Evolutionary conservation across 2,797 vertebrate genomes (phyloP).

Genomic region (Cryptoblepharus egeriae): DNA sequence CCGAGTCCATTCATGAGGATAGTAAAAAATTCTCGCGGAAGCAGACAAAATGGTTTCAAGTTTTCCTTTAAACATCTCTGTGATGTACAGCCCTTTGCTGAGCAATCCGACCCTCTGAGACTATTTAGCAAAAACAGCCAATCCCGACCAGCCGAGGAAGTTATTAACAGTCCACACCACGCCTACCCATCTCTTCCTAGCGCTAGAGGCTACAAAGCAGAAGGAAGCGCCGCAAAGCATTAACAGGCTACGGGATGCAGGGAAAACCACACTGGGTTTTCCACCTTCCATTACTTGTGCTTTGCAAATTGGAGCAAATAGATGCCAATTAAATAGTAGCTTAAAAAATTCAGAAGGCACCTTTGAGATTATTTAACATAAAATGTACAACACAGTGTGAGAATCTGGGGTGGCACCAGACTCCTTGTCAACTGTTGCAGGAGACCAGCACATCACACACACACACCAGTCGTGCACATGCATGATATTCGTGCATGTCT

Average conservation of each 20-base stretch:
- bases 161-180: slow-evolving; percentile 56
- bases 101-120: slow-evolving; percentile 12
- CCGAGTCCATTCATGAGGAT: slow-evolving; percentile 33
- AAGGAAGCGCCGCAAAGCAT: slow-evolving; percentile 2
- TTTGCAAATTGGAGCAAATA: background rate
- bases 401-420: too few relatives aligned
- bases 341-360: background rate
- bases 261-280: background rate
- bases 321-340: background rate
- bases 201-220: slow-evolving; percentile 18
- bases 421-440: too few relatives aligned
- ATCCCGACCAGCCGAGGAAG: slow-evolving; percentile 28
- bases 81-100: slow-evolving; percentile 3
- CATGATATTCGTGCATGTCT: too few relatives aligned
- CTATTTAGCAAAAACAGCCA: slow-evolving; percentile 47
- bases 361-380: too few relatives aligned
- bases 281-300: background rate
- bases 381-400: background rate
- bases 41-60: slow-evolving; percentile 24
- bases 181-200: slow-evolving; percentile 19
- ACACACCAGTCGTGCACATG: too few relatives aligned
- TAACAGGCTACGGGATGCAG: background rate
- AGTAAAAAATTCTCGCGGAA: slow-evolving; percentile 27
- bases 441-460: too few relatives aligned
- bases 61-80: slow-evolving; percentile 32